phyloP scores from a whole-genome alignment of 2,888 invertebrate genomes.

The Thymelicus sylvestris region DNA sequence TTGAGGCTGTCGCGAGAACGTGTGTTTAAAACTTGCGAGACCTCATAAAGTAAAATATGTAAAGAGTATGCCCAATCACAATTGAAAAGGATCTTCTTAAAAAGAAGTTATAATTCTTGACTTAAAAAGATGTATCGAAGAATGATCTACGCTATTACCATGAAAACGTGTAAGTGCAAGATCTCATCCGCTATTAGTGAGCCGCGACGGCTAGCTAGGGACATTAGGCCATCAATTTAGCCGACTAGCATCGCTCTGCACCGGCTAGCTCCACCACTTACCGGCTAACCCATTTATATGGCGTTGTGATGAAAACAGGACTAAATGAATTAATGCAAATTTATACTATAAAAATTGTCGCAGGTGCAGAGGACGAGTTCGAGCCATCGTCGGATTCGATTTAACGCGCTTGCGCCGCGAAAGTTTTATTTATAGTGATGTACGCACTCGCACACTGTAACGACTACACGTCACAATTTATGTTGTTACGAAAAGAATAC shows the following conservation, averaged over 20 bases:
- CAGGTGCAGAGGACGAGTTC: conserved; percentile 82
- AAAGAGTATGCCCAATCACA: too few species aligned
- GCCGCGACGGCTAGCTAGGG: not conserved
- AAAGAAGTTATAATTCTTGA: not conserved
- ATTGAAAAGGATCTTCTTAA: too few species aligned
- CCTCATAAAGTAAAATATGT: too few species aligned
- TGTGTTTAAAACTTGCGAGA: too few species aligned
- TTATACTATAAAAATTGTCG: conserved; percentile 85
- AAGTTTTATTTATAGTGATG: conserved; percentile 79
- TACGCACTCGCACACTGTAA: conserved; percentile 47
- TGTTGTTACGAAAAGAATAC: conserved; percentile 50
- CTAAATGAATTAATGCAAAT: conserved; percentile 85
- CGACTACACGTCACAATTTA: conserved; percentile 61
- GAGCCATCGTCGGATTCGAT: conserved; percentile 78
- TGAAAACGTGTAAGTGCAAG: not conserved
- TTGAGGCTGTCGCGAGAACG: too few species aligned
- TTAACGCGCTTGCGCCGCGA: conserved; percentile 78
- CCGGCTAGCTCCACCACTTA: conserved; percentile 75
- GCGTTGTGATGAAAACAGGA: conserved; percentile 76
- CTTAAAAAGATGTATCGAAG: not conserved
- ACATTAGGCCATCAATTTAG: conserved; percentile 19
- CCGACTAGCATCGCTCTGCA: conserved; percentile 38
- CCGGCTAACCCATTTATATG: conserved; percentile 84
- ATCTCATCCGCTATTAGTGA: not conserved
- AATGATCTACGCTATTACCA: conserved; percentile 9